Evolutionary conservation across 2,888 invertebrate species (phyloP), one percentile per base, ranked within the genome.

Genomic region (Amiota communis): DNA sequence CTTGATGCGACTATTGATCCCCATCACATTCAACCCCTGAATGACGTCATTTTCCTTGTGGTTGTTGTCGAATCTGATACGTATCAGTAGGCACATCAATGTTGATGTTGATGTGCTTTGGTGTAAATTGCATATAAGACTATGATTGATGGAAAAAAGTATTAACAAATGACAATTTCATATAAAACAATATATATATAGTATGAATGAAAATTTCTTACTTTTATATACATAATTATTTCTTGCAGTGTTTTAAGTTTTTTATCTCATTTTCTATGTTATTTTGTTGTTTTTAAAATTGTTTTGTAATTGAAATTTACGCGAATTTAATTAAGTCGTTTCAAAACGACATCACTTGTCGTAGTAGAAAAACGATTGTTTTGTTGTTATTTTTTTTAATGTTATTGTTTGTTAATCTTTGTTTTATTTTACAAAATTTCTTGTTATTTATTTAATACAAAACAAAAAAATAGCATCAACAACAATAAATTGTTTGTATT

Each of bases 251-350:
- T 65, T 10, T 47, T 10, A 13, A 23, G 61, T 36, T 13, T 20
- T 63, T 13, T 63, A 63, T 63, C 3, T n/a, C 11, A 10, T 63
- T 63, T 63, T 11, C 12, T 20, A 9, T 49, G n/a, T n/a, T 51
- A 13, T 51, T 67, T 51, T 48, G 47, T 65, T 47, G n/a, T 67
- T 67, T 71, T 71, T 71, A 53, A 65, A 65, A 71, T 71, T 57
- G 63, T 71, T 71, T 72, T 72, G 72, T 72, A 72, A 72, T 67
- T 78, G 77, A 75, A 76, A 76, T 78, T 79, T 78, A 80, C 78
- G 77, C 69, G 76, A 76, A 76, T 76, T 78, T 77, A 75, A 80
- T 80, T 79, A 78, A 78, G 80, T 78, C 77, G 77, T 79, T 57
- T 49, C 51, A 36, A 36, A 36, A 6, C 36, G 36, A 36, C 6